A percentile compares a stretch with the other conserved stretches of the same genome.
These are phyloP conservation scores for Mycalesis mineus DNA, from an alignment of 2,888 invertebrate species.

Conservation along the genomic window DNA sequence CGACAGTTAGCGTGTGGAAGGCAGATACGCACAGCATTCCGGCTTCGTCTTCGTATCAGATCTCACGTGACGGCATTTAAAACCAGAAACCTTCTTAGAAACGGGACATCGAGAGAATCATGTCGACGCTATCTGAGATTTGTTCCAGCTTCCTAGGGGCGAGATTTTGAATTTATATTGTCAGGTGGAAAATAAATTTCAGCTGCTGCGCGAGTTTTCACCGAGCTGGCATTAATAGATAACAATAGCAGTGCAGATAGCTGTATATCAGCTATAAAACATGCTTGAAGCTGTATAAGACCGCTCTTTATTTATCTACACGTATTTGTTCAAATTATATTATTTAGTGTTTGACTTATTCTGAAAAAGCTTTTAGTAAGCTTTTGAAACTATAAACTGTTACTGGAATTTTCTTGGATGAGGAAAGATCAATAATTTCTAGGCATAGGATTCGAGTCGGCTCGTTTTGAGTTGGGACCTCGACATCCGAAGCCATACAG, in stretches of 20 bases:
- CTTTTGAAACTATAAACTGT: too few species aligned
- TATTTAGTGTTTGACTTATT: neutral
- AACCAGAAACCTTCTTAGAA: conserved; percentile 33
- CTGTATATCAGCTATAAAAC: too few species aligned
- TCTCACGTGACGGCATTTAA: conserved; percentile 66
- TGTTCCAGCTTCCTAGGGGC: conserved; percentile 13
- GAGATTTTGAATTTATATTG: conserved; percentile 10
- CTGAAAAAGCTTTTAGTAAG: too few species aligned
- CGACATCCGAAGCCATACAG: too few species aligned
- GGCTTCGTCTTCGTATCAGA: conserved; percentile 50
- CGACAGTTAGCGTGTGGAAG: conserved; percentile 33
- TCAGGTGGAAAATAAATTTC: neutral
- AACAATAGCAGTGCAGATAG: too few species aligned
- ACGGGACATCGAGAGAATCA: conserved; percentile 31
- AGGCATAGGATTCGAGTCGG: too few species aligned
- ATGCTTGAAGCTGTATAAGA: too few species aligned
- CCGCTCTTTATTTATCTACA: too few species aligned
- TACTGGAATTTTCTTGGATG: too few species aligned
- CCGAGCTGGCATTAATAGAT: neutral
- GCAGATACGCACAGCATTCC: conserved; percentile 37
- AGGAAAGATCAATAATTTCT: too few species aligned
- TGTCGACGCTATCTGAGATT: conserved; percentile 21
- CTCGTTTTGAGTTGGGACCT: too few species aligned
- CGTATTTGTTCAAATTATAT: too few species aligned
- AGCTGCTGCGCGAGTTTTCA: neutral